Evolutionary conservation across 2,113 vertebrate genomes (phyloP), one percentile per base, ranked within the genome.

Genomic region (Holacanthus passer): DNA sequence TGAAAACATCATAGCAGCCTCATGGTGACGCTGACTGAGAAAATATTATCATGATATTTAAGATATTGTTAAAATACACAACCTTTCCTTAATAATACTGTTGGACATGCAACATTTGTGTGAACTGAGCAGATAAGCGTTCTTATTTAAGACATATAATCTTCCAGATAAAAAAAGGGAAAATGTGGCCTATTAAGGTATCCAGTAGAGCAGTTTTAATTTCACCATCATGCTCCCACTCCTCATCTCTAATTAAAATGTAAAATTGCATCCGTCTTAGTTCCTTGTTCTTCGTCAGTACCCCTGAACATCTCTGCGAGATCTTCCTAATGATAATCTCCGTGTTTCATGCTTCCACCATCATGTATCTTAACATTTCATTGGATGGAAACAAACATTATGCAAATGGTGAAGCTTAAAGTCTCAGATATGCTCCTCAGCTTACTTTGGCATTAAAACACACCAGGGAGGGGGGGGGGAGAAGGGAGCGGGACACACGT

Each of bases 311-410:
- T 79, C 37, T 75, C 77, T 43, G 73, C 37, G 65, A 88, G 58
- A 88, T 86, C 81, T 62, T 53, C 20, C 62, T 76, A 88, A 87
- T 90, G 87, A 91, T 93, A 94, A 94, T 94, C 92, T 91, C 75
- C 47, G 47, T 31, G 69, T 87, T 86, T 89, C 64, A 93, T 93
- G 93, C 92, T 55, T 70, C 79, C 81, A 82, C 81, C 86, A 81
- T 37, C 85, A 47, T 81, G 53, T 53, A 71, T 79, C 81, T 89
- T 87, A 86, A 84, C 75, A 72, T 89, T 82, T 87, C 79, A 87
- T 60, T 74, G 82, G 69, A 81, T 82, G 55, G 77, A 90, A 92
- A 91, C 86, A 88, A 90, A 87, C 78, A 89, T 76, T 88, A 92
- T 92, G 90, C 84, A 87, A 88, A 94, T 93, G 12, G 35, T 45